These are phyloP conservation scores for Tetrao urogallus DNA, from an alignment of 2,113 vertebrate genomes.

Conservation along the genomic window DNA sequence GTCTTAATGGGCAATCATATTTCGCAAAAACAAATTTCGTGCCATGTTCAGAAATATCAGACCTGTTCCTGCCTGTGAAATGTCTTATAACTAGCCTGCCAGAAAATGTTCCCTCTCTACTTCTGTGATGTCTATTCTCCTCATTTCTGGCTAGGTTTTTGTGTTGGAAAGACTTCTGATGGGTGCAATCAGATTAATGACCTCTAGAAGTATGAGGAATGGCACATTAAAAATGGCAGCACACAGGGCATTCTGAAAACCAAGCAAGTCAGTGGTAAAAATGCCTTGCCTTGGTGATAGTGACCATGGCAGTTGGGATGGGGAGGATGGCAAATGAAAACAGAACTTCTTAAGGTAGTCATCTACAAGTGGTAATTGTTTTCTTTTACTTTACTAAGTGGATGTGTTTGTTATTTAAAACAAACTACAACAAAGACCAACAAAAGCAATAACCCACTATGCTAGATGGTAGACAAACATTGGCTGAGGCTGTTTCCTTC, in stretches of 20 bases:
- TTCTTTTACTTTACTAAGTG: not conserved
- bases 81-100: conserved; percentile 29
- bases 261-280: not conserved
- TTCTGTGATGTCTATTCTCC: not conserved
- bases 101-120: conserved; percentile 35
- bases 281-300: not conserved
- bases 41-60: conserved; percentile 59
- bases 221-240: not conserved
- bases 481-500: not conserved
- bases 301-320: not conserved
- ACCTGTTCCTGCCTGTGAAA: conserved; percentile 58
- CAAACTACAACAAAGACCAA: not conserved
- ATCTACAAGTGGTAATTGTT: not conserved
- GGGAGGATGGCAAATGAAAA: not conserved
- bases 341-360: not conserved
- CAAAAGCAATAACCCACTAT: not conserved
- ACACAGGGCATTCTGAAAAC: not conserved
- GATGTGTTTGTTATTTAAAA: not conserved
- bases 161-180: not conserved
- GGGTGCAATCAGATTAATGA: not conserved
- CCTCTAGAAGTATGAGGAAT: not conserved
- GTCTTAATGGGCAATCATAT: conserved; percentile 32
- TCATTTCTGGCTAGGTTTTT: not conserved
- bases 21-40: conserved; percentile 58
- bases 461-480: not conserved